Conservation (phyloP, 2,888 invertebrate genomes). For the Biston stratarius region DNA sequence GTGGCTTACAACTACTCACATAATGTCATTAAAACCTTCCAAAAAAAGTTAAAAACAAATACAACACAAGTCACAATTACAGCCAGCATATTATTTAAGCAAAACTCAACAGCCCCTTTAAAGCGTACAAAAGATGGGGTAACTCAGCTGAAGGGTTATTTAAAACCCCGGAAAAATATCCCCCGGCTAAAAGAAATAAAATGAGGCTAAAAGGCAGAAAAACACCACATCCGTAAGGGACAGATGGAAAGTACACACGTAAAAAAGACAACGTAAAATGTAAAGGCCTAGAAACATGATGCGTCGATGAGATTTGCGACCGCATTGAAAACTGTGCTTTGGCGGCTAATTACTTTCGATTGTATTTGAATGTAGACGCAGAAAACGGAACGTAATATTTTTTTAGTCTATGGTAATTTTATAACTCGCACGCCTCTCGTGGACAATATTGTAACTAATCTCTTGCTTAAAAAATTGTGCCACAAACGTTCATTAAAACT, state of each 20-base stretch:
- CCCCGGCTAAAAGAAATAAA: constrained; percentile 1
- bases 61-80: neutral
- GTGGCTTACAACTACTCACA: no score
- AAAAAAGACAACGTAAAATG: constrained; percentile 3
- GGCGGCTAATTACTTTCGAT: no score
- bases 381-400: no score
- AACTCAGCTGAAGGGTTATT: constrained; percentile 4
- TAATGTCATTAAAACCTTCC: no score
- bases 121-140: neutral
- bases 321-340: no score
- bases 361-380: no score
- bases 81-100: neutral
- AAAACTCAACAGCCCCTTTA: constrained; percentile 1
- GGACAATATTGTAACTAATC: no score
- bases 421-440: no score
- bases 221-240: neutral
- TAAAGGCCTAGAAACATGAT: neutral
- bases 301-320: no score
- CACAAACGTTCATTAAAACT: no score
- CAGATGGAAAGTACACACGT: neutral
- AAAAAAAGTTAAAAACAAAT: neutral
- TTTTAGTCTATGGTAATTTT: no score
- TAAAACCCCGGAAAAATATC: constrained; percentile 3
- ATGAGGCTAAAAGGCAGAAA: neutral
- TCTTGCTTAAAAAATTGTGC: no score